Conservation (phyloP, 92 coral and sea anemone species). For the Phymanthus crucifer region DNA sequence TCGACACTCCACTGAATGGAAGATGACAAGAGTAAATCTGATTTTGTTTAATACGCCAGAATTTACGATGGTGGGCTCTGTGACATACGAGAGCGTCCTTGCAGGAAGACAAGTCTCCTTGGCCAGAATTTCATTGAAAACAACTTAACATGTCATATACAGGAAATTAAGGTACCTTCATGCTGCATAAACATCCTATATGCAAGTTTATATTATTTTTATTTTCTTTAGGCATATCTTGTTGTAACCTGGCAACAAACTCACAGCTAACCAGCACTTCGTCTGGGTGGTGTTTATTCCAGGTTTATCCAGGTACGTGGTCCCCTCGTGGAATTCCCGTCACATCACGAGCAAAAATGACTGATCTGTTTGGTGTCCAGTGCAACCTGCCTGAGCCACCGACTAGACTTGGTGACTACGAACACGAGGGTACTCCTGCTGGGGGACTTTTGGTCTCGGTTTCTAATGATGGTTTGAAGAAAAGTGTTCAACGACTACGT, state of each 20-base stretch:
- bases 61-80: conserved; percentile 50
- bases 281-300: background rate
- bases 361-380: conserved; percentile 50
- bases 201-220: no score
- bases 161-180: conserved; percentile 53
- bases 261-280: no score
- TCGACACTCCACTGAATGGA: background rate
- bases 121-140: conserved; percentile 51
- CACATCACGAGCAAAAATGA: conserved; percentile 34
- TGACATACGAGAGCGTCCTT: conserved; percentile 61
- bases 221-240: no score
- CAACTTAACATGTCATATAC: conserved; percentile 63
- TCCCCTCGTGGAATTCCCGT: conserved; percentile 28
- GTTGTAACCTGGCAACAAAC: no score
- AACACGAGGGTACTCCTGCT: conserved; percentile 44
- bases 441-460: conserved; percentile 53
- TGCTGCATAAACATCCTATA: no score
- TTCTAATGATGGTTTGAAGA: conserved; percentile 46
- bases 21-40: background rate
- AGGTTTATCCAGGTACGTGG: conserved; percentile 46
- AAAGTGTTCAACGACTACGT: conserved; percentile 29
- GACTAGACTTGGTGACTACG: background rate
- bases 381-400: conserved; percentile 58
- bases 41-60: background rate
- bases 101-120: conserved; percentile 49